Percentiles rank a stretch among this genome's conserved stretches.
These are phyloP conservation scores for Hypercompe scribonia DNA, from an alignment of 2,888 invertebrate species.

Conservation along the genomic window DNA sequence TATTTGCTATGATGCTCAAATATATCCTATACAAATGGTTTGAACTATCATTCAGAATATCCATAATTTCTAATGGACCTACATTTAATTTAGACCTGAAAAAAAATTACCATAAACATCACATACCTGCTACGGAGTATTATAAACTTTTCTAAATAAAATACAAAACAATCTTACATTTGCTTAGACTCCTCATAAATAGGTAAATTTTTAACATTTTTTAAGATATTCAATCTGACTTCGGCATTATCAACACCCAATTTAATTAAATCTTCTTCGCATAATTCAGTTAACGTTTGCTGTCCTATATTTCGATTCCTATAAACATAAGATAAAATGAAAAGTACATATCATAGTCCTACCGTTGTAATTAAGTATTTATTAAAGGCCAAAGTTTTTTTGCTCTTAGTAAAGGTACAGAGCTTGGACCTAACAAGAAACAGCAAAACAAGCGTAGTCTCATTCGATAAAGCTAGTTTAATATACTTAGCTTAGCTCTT, in stretches of 20 bases:
- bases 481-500: slow-evolving; percentile 35
- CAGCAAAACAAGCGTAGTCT: neutral
- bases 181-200: slow-evolving; percentile 67
- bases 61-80: slow-evolving; percentile 70
- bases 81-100: slow-evolving; percentile 55
- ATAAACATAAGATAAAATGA: neutral
- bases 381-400: neutral
- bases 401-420: neutral
- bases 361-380: neutral
- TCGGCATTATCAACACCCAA: slow-evolving; percentile 74
- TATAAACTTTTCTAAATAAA: neutral
- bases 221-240: slow-evolving; percentile 69
- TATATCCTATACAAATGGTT: slow-evolving; percentile 78
- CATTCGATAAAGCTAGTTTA: neutral
- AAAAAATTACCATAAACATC: slow-evolving; percentile 6
- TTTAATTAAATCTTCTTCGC: slow-evolving; percentile 76
- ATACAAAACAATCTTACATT: slow-evolving; percentile 40
- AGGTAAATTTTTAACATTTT: slow-evolving; percentile 76
- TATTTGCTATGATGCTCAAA: slow-evolving; percentile 75
- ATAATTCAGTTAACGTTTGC: slow-evolving; percentile 73
- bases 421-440: neutral
- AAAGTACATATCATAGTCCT: neutral
- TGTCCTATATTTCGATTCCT: slow-evolving; percentile 80
- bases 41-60: slow-evolving; percentile 76
- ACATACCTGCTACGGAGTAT: neutral